These are phyloP conservation scores for Nephila pilipes DNA, from an alignment of 1,140 invertebrate species.

Conservation along the genomic window DNA sequence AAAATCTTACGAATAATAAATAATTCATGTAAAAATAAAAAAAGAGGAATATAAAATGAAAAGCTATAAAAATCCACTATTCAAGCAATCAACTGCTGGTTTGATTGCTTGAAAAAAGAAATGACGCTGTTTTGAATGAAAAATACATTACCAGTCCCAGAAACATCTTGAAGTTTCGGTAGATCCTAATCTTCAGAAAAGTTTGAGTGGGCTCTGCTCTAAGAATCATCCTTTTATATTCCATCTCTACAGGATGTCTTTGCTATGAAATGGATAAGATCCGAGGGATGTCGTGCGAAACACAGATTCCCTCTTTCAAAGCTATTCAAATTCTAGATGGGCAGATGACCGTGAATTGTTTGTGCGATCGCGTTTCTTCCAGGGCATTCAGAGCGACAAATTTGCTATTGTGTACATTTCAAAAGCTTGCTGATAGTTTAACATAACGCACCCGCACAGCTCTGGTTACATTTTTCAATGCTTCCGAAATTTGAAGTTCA, in stretches of 20 bases:
- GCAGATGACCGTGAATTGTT: conserved; percentile 28
- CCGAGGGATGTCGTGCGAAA: conserved; percentile 28
- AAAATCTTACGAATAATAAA: no score
- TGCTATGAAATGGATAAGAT: not conserved
- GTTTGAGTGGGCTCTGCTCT: not conserved
- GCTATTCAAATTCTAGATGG: conserved; percentile 17
- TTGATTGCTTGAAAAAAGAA: no score
- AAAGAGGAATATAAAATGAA: no score
- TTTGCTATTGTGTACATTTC: not conserved
- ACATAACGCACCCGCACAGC: not conserved
- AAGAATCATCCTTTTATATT: not conserved
- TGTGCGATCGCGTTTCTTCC: not conserved
- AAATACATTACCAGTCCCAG: conserved; percentile 36
- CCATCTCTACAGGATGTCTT: not conserved
- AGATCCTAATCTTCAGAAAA: not conserved
- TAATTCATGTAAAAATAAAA: no score
- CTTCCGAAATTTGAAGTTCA: conserved; percentile 3
- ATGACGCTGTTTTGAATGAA: not conserved
- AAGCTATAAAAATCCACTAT: no score
- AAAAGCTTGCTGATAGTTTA: not conserved
- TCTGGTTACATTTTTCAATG: conserved; percentile 3
- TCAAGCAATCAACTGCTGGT: no score
- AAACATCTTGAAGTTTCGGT: not conserved
- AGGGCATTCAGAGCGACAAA: conserved; percentile 45
- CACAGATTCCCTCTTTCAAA: not conserved